Base-by-base conservation (phyloP, 2,113 vertebrate genomes). In the Miniopterus natalensis region DNA sequence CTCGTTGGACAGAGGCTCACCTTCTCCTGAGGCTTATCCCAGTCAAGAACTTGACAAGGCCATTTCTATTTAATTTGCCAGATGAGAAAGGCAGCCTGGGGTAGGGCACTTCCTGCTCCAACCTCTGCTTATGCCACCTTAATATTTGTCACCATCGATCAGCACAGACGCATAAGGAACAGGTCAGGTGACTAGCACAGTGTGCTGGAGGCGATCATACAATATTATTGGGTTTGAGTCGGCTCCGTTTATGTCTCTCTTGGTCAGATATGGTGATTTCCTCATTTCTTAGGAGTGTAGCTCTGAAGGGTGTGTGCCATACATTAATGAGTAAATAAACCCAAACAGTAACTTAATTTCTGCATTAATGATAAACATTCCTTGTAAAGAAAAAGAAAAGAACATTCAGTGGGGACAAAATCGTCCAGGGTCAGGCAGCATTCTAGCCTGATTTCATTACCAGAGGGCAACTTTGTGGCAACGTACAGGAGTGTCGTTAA, bases 291-390 rank as follows among this genome's bases (percentile, higher is more conserved):
- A 51, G 0, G 8, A 45, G 45, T 11, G 1, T 49, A 91, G 57
- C 14, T 3, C 40, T 49, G 78, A 66, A 65, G 71, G 11, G 78
- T 79, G 23, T 42, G 27, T 36, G 45, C 71, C 66, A 45, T 92
- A 79, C 53, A 91, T 96, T 89, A 96, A 96, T 94, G 79, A 94
- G 93, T 95, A 86, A 84, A 95, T 96, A 97, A 95, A 93, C 96
- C 66, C 53, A 88, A 96, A 20, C 2, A 59, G 77, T 79, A 77
- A 75, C 86, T 97, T 86, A 74, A 86, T 91, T 83, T 94, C 36
- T 97, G 81, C 47, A 88, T 85, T 90, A 45, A 73, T 81, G 61
- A 88, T 81, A 73, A 90, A 47, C 45, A 83, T 79, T 94, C 23
- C 78, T 85, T 93, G 25, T 31, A 94, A 92, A 91, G 88, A 25